Evolutionary conservation across 2,888 invertebrate genomes (phyloP).

Genomic region (Tachina grossa): DNA sequence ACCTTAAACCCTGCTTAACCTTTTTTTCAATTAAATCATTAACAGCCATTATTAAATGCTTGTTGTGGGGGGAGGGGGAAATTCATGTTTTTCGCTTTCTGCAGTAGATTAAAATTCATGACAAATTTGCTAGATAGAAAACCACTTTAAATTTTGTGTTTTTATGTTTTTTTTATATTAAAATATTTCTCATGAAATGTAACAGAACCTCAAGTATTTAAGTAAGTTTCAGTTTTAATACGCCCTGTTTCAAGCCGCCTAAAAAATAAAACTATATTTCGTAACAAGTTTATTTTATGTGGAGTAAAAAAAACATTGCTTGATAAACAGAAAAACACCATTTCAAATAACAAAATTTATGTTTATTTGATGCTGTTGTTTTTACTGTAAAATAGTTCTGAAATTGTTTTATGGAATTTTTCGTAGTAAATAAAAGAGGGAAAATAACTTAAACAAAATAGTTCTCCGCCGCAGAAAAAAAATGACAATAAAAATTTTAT

Average conservation of each 20-base stretch:
- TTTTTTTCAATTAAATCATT: neutral
- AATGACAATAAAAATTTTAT: neutral
- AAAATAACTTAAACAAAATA: neutral
- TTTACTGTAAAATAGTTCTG: constrained; percentile 9
- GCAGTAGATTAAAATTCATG: neutral
- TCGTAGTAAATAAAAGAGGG: neutral
- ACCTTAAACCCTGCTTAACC: neutral
- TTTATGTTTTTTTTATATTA: neutral
- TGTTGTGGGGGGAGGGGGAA: neutral
- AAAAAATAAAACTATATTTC: neutral
- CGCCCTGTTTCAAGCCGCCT: neutral
- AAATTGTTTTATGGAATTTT: neutral
- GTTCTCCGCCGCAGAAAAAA: neutral
- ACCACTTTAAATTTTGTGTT: neutral
- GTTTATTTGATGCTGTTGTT: constrained; percentile 22
- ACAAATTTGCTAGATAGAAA: neutral
- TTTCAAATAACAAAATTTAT: constrained; percentile 16
- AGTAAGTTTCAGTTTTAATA: neutral
- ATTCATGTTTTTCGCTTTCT: neutral
- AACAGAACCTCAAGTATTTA: constrained; percentile 36
- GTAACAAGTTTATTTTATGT: constrained; percentile 33
- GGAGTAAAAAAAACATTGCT: neutral
- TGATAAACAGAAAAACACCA: constrained; percentile 1
- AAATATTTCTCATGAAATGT: neutral
- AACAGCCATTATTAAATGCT: neutral